Conservation (phyloP, 92 coral and sea anemone genomes). For the Isaurus tuberculatus region DNA sequence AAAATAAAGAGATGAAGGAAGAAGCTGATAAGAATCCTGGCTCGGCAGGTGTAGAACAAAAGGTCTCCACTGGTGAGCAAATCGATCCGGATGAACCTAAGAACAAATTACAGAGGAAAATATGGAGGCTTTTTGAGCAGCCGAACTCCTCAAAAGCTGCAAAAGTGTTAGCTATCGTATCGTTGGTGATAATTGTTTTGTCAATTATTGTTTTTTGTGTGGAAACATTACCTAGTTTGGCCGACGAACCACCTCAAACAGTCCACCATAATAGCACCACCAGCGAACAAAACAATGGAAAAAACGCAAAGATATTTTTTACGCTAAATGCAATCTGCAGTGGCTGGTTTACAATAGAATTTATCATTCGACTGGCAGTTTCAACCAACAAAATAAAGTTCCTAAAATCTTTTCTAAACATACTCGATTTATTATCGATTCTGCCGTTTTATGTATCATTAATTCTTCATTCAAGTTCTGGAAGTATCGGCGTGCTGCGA, state of each 20-base stretch:
- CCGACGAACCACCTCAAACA: slow-evolving; percentile 47
- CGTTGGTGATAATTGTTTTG: slow-evolving; percentile 75
- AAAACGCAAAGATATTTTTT: slow-evolving; percentile 59
- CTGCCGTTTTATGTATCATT: slow-evolving; percentile 86
- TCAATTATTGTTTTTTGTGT: slow-evolving; percentile 93
- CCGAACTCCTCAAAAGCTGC: slow-evolving; percentile 86
- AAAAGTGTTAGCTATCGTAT: slow-evolving; percentile 77
- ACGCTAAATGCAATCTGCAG: slow-evolving; percentile 85
- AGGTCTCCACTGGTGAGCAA: neutral
- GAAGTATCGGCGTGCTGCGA: slow-evolving; percentile 81
- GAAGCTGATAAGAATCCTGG: slow-evolving; percentile 44
- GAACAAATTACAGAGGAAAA: slow-evolving; percentile 62
- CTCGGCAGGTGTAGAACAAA: slow-evolving; percentile 6
- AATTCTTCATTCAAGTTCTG: slow-evolving; percentile 59
- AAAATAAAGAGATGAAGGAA: slow-evolving; percentile 70
- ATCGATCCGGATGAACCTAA: slow-evolving; percentile 68
- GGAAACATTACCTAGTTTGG: slow-evolving; percentile 84
- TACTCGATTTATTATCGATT: slow-evolving; percentile 87
- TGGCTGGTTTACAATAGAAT: slow-evolving; percentile 92
- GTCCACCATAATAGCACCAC: slow-evolving; percentile 49
- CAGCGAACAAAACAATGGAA: slow-evolving; percentile 42
- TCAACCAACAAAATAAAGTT: slow-evolving; percentile 82
- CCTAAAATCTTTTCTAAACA: slow-evolving; percentile 79
- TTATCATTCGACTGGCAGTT: slow-evolving; percentile 74
- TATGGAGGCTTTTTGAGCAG: slow-evolving; percentile 86